Evolutionary conservation across 2,113 vertebrate genomes (phyloP).

Genomic region (Dunckerocampus dactyliophorus): DNA sequence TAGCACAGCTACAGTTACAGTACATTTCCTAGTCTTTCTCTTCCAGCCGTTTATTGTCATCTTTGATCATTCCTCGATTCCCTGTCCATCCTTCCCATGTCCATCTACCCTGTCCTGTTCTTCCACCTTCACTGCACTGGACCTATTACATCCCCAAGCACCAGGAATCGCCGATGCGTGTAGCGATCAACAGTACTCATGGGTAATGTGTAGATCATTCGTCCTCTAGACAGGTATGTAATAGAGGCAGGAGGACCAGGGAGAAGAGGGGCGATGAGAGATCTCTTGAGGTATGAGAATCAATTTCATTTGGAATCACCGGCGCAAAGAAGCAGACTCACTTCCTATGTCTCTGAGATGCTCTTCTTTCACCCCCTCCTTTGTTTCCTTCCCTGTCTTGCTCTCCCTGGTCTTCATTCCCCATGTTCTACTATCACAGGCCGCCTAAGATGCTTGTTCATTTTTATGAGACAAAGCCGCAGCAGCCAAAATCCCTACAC

Average conservation of each 20-base stretch:
- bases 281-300: constrained; percentile 60
- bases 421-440: constrained; percentile 26
- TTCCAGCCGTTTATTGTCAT: not conserved
- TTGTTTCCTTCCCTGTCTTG: constrained; percentile 7
- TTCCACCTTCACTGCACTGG: constrained; percentile 11
- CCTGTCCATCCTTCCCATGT: constrained; percentile 1
- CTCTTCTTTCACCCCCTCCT: constrained; percentile 9
- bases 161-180: constrained; percentile 47
- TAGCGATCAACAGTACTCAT: constrained; percentile 55
- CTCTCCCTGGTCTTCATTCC: constrained; percentile 41
- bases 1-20: no score
- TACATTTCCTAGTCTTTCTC: not conserved
- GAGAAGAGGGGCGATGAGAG: constrained; percentile 46
- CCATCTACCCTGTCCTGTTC: constrained; percentile 2
- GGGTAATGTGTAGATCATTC: constrained; percentile 65
- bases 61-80: constrained; percentile 16
- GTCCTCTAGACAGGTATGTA: constrained; percentile 63
- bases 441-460: constrained; percentile 22
- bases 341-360: constrained; percentile 19
- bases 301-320: constrained; percentile 60
- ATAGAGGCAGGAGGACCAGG: constrained; percentile 43
- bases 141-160: constrained; percentile 36
- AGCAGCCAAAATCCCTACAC: constrained; percentile 51
- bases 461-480: constrained; percentile 40
- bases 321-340: constrained; percentile 49